phyloP scores from a whole-genome alignment of 2,797 vertebrate genomes.

The Leuciscus waleckii region DNA sequence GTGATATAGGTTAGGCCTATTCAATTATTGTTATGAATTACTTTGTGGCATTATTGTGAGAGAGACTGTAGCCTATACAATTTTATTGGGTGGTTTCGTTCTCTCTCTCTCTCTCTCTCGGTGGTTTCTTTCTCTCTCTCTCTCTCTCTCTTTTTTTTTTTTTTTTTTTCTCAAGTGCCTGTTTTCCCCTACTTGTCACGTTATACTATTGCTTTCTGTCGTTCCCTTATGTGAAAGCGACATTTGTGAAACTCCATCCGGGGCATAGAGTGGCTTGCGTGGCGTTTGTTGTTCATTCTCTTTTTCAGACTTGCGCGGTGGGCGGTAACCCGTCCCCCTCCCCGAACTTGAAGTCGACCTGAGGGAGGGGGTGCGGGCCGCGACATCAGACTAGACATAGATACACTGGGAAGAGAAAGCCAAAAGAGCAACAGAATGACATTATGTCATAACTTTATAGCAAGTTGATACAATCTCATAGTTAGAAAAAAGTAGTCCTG shows the following conservation, averaged over 20 bases:
- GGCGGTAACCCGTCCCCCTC: constrained; percentile 68
- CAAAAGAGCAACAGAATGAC: background rate
- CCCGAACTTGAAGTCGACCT: constrained; percentile 85
- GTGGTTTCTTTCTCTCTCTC: background rate
- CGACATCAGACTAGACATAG: background rate
- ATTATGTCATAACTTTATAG: background rate
- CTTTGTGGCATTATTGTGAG: background rate
- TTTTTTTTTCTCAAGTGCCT: background rate
- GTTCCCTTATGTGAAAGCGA: constrained; percentile 5
- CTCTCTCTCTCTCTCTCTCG: too few relatives aligned
- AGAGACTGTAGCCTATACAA: background rate
- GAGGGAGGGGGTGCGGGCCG: constrained; percentile 45
- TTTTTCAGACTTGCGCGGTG: constrained; percentile 53
- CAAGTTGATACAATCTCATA: background rate
- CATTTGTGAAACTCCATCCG: constrained; percentile 70
- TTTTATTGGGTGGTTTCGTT: background rate
- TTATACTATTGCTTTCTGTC: background rate
- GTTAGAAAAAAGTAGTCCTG: background rate
- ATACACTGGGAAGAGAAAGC: background rate
- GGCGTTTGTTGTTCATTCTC: constrained; percentile 62
- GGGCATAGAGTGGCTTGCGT: constrained; percentile 66
- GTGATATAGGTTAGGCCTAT: background rate
- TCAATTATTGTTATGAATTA: background rate
- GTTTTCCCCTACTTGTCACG: constrained; percentile 14
- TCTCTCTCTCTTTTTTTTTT: too few relatives aligned